Conservation (phyloP, 1,140 invertebrate genomes). For the Drosophila fuyamai region DNA sequence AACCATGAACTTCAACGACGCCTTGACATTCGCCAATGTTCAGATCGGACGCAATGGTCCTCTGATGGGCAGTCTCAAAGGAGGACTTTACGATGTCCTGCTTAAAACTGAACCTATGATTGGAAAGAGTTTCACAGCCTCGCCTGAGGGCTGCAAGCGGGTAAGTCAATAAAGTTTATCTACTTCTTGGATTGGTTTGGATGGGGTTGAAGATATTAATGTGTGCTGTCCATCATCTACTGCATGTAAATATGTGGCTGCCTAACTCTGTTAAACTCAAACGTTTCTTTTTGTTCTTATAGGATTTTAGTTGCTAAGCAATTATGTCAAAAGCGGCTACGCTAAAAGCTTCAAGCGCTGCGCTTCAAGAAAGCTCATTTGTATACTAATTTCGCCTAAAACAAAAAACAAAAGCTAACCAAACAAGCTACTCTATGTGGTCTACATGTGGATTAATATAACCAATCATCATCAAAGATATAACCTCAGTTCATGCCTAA, state of each 20-base stretch:
- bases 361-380: slow-evolving; percentile 77
- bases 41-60: slow-evolving; percentile 89
- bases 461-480: slow-evolving; percentile 56
- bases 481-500: slow-evolving; percentile 59
- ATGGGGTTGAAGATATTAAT: background rate
- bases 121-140: slow-evolving; percentile 84
- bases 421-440: slow-evolving; percentile 79
- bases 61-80: slow-evolving; percentile 85
- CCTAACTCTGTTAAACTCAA: slow-evolving; percentile 65
- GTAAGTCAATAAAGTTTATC: slow-evolving; percentile 66
- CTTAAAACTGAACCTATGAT: slow-evolving; percentile 85
- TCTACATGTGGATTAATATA: slow-evolving; percentile 79
- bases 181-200: slow-evolving; percentile 8
- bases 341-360: slow-evolving; percentile 78
- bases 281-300: slow-evolving; percentile 81
- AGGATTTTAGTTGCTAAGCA: slow-evolving; percentile 85
- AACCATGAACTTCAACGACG: slow-evolving; percentile 88
- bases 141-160: slow-evolving; percentile 84
- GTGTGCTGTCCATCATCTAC: slow-evolving; percentile 27
- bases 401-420: slow-evolving; percentile 59
- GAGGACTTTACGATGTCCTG: slow-evolving; percentile 82
- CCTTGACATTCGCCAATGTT: slow-evolving; percentile 88
- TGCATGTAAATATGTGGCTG: slow-evolving; percentile 58
- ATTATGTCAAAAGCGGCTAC: slow-evolving; percentile 69
- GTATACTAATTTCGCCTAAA: slow-evolving; percentile 81